Percentiles rank a stretch among this genome's conserved stretches.
These are phyloP conservation scores for Antheraea yamamai DNA, from an alignment of 2,888 invertebrate genomes.

Conservation along the genomic window DNA sequence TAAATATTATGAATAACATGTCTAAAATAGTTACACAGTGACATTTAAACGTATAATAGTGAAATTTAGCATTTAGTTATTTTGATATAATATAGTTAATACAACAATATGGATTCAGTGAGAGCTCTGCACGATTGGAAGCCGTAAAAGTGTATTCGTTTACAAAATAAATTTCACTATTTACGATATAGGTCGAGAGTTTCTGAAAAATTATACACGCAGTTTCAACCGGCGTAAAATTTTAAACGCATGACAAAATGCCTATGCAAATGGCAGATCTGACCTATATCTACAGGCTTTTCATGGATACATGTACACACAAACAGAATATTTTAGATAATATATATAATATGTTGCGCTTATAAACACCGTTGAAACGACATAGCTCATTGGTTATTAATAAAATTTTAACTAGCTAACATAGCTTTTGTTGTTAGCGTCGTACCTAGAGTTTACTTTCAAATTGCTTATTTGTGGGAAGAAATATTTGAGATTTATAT, in stretches of 20 bases:
- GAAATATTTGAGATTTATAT: too few species aligned
- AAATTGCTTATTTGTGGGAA: too few species aligned
- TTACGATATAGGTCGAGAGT: slow-evolving; percentile 11
- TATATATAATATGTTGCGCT: neutral
- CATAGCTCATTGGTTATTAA: neutral
- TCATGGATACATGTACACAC: neutral
- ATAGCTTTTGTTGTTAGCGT: too few species aligned
- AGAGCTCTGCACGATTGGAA: neutral
- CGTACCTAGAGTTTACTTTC: too few species aligned
- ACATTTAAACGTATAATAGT: too few species aligned
- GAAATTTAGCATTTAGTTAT: neutral
- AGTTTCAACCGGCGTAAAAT: slow-evolving; percentile 3
- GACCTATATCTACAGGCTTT: neutral
- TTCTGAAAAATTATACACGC: slow-evolving; percentile 14
- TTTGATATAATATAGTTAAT: neutral
- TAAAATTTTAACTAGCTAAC: neutral
- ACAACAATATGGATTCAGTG: neutral
- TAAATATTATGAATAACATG: too few species aligned
- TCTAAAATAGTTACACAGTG: too few species aligned
- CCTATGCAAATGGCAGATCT: slow-evolving; percentile 1
- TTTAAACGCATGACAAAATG: slow-evolving; percentile 15
- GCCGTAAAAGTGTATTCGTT: neutral
- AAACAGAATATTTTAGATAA: neutral
- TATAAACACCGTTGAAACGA: neutral
- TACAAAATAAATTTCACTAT: neutral